Conservation (phyloP, 1,140 invertebrate genomes). For the Thrips palmi region DNA sequence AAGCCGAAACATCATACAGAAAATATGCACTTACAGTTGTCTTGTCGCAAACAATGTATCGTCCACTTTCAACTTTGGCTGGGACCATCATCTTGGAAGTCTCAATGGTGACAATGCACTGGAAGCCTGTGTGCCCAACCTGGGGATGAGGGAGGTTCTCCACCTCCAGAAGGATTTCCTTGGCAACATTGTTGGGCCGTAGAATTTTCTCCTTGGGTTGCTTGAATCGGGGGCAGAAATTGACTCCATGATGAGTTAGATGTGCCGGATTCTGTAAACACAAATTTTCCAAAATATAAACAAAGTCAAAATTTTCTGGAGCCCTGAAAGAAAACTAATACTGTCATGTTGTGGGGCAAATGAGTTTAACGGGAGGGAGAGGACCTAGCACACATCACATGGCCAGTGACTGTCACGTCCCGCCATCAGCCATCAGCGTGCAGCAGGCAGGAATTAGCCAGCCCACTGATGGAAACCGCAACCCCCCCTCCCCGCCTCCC, state of each 20-base stretch:
- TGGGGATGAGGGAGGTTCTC: conserved; percentile 77
- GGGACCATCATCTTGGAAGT: conserved; percentile 73
- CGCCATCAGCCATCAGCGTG: too few species aligned
- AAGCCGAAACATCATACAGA: not conserved
- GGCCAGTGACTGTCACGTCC: too few species aligned
- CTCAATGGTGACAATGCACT: conserved; percentile 82
- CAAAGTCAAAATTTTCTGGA: not conserved
- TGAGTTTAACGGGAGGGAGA: too few species aligned
- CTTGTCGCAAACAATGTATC: conserved; percentile 74
- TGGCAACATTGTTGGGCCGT: conserved; percentile 71
- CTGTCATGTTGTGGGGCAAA: too few species aligned
- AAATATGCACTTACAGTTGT: conserved; percentile 37
- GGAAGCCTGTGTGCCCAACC: conserved; percentile 67
- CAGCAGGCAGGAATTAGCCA: too few species aligned
- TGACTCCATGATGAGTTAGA: conserved; percentile 49
- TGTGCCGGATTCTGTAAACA: conserved; percentile 45
- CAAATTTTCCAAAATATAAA: conserved; percentile 1
- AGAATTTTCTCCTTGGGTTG: conserved; percentile 42
- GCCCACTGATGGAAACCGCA: too few species aligned
- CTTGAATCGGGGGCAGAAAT: conserved; percentile 64
- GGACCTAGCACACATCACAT: too few species aligned
- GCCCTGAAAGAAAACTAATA: not conserved
- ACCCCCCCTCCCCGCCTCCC: too few species aligned
- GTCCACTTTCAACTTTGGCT: conserved; percentile 62
- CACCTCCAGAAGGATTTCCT: conserved; percentile 72